phyloP scores from a whole-genome alignment of 1,140 invertebrate genomes.

The Sitodiplosis mosellana region DNA sequence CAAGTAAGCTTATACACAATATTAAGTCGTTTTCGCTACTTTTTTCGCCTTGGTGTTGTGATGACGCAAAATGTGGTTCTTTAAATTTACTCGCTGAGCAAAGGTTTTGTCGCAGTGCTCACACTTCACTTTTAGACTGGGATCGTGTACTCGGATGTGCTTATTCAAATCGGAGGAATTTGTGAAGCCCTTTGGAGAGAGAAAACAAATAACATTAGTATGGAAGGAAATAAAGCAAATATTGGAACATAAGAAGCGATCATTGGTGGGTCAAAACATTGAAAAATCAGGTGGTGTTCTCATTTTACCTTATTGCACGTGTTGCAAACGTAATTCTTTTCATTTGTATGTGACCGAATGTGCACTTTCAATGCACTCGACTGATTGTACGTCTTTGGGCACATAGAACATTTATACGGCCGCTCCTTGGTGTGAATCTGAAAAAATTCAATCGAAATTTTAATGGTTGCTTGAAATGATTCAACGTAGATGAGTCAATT shows the following conservation, averaged over 20 bases:
- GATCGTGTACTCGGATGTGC: constrained; percentile 28
- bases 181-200: constrained; percentile 32
- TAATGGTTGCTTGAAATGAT: no score
- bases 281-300: no score
- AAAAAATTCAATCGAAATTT: no score
- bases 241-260: constrained; percentile 22
- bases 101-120: constrained; percentile 16
- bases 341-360: constrained; percentile 20
- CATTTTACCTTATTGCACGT: constrained; percentile 30
- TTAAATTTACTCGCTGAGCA: constrained; percentile 29
- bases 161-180: constrained; percentile 36
- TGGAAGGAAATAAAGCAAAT: no score
- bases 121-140: constrained; percentile 20
- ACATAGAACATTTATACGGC: constrained; percentile 44
- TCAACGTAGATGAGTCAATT: no score
- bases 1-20: no score
- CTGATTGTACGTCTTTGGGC: constrained; percentile 29
- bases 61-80: constrained; percentile 27
- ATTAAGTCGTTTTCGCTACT: no score
- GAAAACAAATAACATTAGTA: no score
- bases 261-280: constrained; percentile 32
- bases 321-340: constrained; percentile 34
- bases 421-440: constrained; percentile 33
- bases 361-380: constrained; percentile 4
- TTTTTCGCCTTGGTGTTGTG: background rate